phyloP scores from a whole-genome alignment of 2,888 invertebrate genomes.

The Clanis bilineata region DNA sequence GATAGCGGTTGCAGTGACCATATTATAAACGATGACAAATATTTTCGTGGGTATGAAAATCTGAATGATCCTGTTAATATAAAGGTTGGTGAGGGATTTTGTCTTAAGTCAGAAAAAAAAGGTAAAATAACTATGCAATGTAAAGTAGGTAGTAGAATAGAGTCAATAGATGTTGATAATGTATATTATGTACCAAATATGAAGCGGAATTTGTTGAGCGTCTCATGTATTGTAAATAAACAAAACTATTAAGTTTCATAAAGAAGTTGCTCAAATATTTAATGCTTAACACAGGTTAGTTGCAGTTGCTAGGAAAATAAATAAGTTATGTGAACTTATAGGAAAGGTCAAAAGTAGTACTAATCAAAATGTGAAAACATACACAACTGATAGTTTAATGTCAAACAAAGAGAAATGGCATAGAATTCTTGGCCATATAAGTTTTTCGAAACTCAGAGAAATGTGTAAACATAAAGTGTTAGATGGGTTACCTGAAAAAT shows the following conservation, averaged over 20 bases:
- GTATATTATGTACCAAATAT: slow-evolving; percentile 28
- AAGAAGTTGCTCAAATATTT: slow-evolving; percentile 31
- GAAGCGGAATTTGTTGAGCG: slow-evolving; percentile 32
- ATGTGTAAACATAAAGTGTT: slow-evolving; percentile 15
- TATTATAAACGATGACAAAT: slow-evolving; percentile 26
- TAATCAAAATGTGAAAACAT: slow-evolving; percentile 23
- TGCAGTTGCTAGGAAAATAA: slow-evolving; percentile 28
- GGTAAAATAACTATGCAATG: slow-evolving; percentile 27
- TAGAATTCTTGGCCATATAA: neutral
- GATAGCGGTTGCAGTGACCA: neutral
- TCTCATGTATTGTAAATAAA: slow-evolving; percentile 34
- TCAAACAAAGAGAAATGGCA: slow-evolving; percentile 22
- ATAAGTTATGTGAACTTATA: slow-evolving; percentile 26
- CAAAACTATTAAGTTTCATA: slow-evolving; percentile 24
- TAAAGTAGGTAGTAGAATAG: slow-evolving; percentile 22
- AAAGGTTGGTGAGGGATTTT: slow-evolving; percentile 23
- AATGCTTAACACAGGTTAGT: slow-evolving; percentile 24
- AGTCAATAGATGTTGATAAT: slow-evolving; percentile 26
- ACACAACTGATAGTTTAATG: too few relatives aligned
- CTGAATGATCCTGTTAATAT: slow-evolving; percentile 24
- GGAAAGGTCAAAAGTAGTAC: slow-evolving; percentile 24
- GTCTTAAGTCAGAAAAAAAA: slow-evolving; percentile 23
- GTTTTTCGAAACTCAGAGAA: neutral
- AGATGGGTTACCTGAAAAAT: slow-evolving; percentile 31
- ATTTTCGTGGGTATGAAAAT: slow-evolving; percentile 22